Evolutionary conservation across 2,797 vertebrate genomes (phyloP).

Genomic region (Crocidura indochinensis): DNA sequence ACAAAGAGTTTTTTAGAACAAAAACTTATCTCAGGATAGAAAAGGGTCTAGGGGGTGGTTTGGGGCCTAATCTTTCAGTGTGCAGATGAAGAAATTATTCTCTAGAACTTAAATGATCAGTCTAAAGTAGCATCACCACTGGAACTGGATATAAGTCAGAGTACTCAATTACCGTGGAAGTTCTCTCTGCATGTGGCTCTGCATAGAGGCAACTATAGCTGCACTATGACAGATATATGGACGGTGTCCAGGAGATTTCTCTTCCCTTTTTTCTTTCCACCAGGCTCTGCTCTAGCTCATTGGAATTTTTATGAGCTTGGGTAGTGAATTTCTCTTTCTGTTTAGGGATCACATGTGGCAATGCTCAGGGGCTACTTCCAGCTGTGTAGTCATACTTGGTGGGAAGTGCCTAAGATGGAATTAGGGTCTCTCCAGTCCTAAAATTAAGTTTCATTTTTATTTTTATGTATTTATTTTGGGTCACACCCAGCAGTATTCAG

Average conservation of each 20-base stretch:
- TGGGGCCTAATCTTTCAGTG: neutral
- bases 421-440: no score
- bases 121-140: neutral
- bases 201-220: no score
- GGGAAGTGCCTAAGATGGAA: no score
- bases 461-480: no score
- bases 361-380: no score
- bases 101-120: neutral
- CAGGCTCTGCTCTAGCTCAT: neutral
- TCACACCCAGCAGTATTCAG: no score
- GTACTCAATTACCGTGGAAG: neutral
- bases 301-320: neutral
- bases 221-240: neutral
- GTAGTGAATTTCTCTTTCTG: no score
- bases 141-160: neutral
- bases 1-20: neutral
- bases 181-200: neutral
- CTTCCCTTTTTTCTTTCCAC: neutral
- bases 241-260: no score
- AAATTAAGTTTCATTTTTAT: no score
- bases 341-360: no score
- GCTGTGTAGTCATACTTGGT: no score
- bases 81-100: constrained; percentile 6
- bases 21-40: neutral
- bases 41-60: neutral